Conservation (phyloP, 2,797 vertebrate genomes). For the Somateria mollissima region DNA sequence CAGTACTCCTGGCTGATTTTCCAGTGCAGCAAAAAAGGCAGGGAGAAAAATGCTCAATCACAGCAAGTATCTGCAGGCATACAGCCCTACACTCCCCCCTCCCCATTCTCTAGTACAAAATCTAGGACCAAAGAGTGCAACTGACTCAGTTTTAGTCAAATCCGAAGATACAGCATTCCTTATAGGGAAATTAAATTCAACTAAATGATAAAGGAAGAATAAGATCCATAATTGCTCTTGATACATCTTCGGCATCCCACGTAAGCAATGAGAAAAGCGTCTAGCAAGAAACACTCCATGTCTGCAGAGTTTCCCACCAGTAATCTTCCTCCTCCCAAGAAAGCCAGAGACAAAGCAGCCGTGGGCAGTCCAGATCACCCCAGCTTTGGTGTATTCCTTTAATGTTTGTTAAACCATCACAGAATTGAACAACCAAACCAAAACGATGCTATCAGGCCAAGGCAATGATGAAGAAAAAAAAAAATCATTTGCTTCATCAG, state of each 20-base stretch:
- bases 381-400: not conserved
- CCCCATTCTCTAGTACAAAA: not conserved
- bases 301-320: not conserved
- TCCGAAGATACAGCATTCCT: not conserved
- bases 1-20: not conserved
- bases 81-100: not conserved
- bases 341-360: not conserved
- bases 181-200: not conserved
- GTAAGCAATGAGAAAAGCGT: not conserved
- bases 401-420: not conserved
- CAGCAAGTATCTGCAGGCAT: not conserved
- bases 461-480: not conserved
- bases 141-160: not conserved
- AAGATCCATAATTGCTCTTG: not conserved
- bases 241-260: not conserved
- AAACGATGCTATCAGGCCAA: not conserved
- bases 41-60: not conserved
- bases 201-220: not conserved
- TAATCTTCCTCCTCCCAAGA: not conserved
- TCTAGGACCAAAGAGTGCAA: not conserved
- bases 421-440: not conserved
- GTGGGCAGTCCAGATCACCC: not conserved
- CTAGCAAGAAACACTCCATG: not conserved
- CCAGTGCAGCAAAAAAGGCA: not conserved
- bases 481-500: not conserved